Evolutionary conservation across 2,797 vertebrate species (phyloP), one percentile per base, ranked within the genome.

Genomic region (Remorina albescens): DNA sequence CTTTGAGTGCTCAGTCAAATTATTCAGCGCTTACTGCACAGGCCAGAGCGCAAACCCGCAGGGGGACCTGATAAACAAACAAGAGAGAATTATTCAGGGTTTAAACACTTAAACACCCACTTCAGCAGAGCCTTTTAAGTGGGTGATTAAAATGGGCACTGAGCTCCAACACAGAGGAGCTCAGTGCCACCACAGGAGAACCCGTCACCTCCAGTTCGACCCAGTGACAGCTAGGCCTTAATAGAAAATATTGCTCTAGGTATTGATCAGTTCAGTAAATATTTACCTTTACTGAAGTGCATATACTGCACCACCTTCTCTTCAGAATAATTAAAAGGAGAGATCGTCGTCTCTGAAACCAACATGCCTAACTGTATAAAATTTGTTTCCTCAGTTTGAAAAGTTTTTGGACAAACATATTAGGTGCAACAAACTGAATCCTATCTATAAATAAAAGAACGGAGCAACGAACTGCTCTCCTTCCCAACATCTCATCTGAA

Each of bases 61-160:
- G 81, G 88, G 90, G 80, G 76, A 84, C 67, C 69, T 75, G 83
- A 90, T 92, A 90, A 92, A 91, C 90, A 91, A 93, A 91, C 87
- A 89, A 85, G 76, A 78, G 81, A 90, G 76, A 92, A 93, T 91
- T 86, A 92, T 91, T 92, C 80, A 86, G 87, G 89, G 78, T 90
- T 91, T 91, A 93, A 92, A 91, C 86, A 90, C 88, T 92, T 91
- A 93, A 92, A 91, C 84, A 86, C 81, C 87, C 88, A 89, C 91
- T 92, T 90, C 81, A 90, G 81, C 69, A 66, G 71, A 87, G 89
- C 76, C 83, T 90, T 91, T 89, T 88, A 91, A 90, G 90, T 90
- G 87, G 81, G 71, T 90, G 87, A 92, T 92, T 92, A 90, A 92
- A 93, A 89, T 84, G 78, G 76, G 81, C 75, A 83, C 76, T 69